A percentile compares a stretch with the other conserved stretches of the same genome.
phyloP scores from a whole-genome alignment of 2,113 vertebrate genomes.

The Alligator mississippiensis region DNA sequence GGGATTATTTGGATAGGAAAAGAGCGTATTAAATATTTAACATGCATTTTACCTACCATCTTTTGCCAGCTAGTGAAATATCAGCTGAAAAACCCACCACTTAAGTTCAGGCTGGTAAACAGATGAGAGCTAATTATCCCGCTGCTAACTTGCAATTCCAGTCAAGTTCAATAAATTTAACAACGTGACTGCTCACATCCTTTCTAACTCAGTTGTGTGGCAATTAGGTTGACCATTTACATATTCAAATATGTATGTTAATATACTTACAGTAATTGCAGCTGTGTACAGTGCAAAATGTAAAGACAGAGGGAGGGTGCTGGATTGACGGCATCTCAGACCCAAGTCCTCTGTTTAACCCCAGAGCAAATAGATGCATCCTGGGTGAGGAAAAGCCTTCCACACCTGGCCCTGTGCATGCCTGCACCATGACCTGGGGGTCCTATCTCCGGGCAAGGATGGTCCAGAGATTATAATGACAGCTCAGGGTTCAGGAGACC shows the following conservation, averaged over 20 bases:
- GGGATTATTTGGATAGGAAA: background rate
- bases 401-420: background rate
- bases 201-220: slow-evolving; percentile 9
- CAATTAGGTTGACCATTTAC: slow-evolving; percentile 2
- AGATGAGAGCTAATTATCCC: slow-evolving; percentile 28
- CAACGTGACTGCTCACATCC: background rate
- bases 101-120: slow-evolving; percentile 14
- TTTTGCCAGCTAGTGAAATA: background rate
- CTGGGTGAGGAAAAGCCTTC: background rate
- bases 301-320: background rate
- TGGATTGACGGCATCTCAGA: too few species aligned
- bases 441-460: background rate
- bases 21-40: background rate
- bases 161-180: slow-evolving; percentile 25
- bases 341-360: too few species aligned
- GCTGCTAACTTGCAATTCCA: slow-evolving; percentile 2
- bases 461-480: background rate
- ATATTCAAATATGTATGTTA: background rate
- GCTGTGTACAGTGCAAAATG: background rate
- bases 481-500: background rate
- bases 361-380: background rate
- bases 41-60: background rate
- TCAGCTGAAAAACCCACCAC: background rate
- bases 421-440: background rate
- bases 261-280: background rate